These are phyloP conservation scores for Homalodisca vitripennis DNA, from an alignment of 1,140 invertebrate genomes.

Conservation along the genomic window DNA sequence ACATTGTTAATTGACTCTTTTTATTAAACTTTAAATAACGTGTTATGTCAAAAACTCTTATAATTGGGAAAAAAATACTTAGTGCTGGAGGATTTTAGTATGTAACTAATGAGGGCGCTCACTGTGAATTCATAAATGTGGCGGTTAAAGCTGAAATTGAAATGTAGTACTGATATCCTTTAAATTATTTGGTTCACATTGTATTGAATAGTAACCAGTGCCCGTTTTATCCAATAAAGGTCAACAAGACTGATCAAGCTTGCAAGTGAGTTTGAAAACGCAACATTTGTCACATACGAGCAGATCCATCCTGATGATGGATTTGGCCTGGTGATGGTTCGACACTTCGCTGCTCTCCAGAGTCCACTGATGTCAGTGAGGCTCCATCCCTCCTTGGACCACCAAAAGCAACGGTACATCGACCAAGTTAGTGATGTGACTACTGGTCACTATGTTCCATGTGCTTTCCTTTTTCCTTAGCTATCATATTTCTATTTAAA, in stretches of 20 bases:
- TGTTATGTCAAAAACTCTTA: too few relatives aligned
- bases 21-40: too few relatives aligned
- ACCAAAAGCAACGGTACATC: constrained; percentile 49
- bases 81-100: too few relatives aligned
- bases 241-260: constrained; percentile 48
- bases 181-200: neutral
- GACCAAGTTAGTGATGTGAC: constrained; percentile 46
- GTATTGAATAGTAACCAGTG: too few relatives aligned
- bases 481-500: neutral
- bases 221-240: too few relatives aligned
- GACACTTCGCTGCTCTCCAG: constrained; percentile 52
- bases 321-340: constrained; percentile 53
- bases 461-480: neutral
- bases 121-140: neutral
- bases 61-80: too few relatives aligned
- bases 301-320: constrained; percentile 53
- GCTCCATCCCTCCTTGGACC: constrained; percentile 46
- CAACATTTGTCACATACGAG: constrained; percentile 53
- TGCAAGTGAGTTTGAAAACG: constrained; percentile 47
- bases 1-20: too few relatives aligned
- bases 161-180: neutral
- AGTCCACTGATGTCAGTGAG: constrained; percentile 51
- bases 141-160: neutral
- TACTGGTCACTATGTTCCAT: neutral
- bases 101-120: too few relatives aligned